Conservation (phyloP, 1,140 invertebrate species). For the Heliconius eleuchia region DNA sequence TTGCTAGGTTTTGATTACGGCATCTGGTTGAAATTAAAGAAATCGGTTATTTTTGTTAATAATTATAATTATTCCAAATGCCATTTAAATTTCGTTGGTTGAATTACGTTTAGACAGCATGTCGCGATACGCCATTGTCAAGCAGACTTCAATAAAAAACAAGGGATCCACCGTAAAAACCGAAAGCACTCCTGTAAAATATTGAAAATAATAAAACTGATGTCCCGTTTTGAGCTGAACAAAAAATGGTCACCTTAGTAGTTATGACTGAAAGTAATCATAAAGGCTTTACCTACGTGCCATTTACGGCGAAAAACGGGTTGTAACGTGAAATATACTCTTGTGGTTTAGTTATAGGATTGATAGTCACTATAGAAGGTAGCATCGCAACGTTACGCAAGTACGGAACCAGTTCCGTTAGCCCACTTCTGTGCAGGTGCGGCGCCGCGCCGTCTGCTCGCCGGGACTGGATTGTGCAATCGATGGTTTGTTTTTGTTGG, state of each 20-base stretch:
- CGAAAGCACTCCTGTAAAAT: no score
- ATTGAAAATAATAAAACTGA: no score
- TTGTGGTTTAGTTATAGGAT: constrained; percentile 18
- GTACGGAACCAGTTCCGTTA: constrained; percentile 49
- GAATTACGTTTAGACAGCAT: no score
- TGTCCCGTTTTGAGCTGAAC: no score
- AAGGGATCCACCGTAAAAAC: no score
- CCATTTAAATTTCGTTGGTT: no score
- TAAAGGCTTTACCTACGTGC: constrained; percentile 10
- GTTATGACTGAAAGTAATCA: constrained; percentile 26
- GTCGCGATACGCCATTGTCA: no score
- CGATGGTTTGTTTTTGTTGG: not conserved
- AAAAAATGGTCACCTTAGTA: not conserved
- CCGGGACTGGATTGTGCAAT: constrained; percentile 36
- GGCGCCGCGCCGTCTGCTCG: constrained; percentile 62
- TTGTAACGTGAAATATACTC: constrained; percentile 16
- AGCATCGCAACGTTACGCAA: constrained; percentile 35
- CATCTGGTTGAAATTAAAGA: no score
- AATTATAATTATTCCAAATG: no score
- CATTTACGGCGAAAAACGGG: not conserved
- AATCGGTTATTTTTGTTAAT: no score
- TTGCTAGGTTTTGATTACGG: no score
- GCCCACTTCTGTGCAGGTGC: constrained; percentile 56
- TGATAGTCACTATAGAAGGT: constrained; percentile 10
- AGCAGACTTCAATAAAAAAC: no score